These are phyloP conservation scores for Megathymus violae DNA, from an alignment of 1,140 invertebrate species.

Conservation along the genomic window DNA sequence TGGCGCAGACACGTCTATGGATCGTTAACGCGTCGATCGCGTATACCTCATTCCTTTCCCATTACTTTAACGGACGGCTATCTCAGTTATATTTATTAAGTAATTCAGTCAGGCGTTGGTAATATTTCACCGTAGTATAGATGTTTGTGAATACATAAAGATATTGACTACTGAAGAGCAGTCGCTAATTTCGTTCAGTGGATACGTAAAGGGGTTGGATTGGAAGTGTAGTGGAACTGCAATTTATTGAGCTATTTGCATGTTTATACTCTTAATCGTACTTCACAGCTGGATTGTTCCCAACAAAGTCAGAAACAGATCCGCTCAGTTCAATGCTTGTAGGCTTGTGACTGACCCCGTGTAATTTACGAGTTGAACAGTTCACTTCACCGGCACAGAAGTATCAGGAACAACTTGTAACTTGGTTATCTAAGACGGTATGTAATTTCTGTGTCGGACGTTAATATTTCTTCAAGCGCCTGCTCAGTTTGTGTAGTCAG, in stretches of 20 bases:
- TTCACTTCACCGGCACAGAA: slow-evolving; percentile 59
- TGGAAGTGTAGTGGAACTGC: slow-evolving; percentile 30
- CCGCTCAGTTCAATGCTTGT: slow-evolving; percentile 47
- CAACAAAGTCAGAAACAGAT: slow-evolving; percentile 62
- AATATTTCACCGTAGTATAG: slow-evolving; percentile 32
- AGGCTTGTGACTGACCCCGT: slow-evolving; percentile 63
- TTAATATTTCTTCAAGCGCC: slow-evolving; percentile 42
- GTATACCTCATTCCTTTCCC: slow-evolving; percentile 68
- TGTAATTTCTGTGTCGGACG: slow-evolving; percentile 71
- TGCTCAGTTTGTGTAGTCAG: slow-evolving; percentile 42
- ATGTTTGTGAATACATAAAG: slow-evolving; percentile 33
- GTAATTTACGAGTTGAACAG: slow-evolving; percentile 73
- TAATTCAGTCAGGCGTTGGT: slow-evolving; percentile 35
- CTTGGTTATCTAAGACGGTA: slow-evolving; percentile 55
- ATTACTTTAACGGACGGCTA: slow-evolving; percentile 54
- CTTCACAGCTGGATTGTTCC: slow-evolving; percentile 48
- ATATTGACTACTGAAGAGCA: slow-evolving; percentile 16
- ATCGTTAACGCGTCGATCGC: slow-evolving; percentile 70
- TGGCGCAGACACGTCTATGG: slow-evolving; percentile 66
- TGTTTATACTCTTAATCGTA: slow-evolving; percentile 51
- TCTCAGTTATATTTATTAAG: slow-evolving; percentile 49
- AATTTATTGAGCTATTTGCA: slow-evolving; percentile 32
- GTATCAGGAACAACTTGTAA: slow-evolving; percentile 48
- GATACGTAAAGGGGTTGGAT: slow-evolving; percentile 19
- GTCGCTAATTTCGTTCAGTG: slow-evolving; percentile 34